These are phyloP conservation scores for Apteryx mantelli DNA, from an alignment of 2,113 vertebrate species.

Conservation along the genomic window DNA sequence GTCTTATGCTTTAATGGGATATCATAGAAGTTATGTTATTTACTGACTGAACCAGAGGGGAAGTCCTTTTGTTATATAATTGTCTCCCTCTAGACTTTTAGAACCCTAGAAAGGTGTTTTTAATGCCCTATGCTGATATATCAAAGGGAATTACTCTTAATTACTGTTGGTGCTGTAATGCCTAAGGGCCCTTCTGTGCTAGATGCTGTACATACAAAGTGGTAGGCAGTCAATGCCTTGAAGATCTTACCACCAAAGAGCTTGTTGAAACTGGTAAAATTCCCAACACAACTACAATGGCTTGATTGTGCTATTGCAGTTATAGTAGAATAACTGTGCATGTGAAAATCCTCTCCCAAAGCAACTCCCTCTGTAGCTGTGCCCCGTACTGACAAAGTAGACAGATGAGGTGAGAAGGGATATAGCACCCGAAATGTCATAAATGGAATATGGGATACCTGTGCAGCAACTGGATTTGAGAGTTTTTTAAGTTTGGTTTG, in stretches of 20 bases:
- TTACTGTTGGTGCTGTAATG: neutral
- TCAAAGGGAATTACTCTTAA: neutral
- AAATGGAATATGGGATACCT: neutral
- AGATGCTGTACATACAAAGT: neutral
- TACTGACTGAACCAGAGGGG: neutral
- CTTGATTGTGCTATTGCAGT: neutral
- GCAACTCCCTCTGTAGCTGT: accelerated
- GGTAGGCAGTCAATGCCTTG: neutral
- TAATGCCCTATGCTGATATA: neutral
- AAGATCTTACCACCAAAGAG: neutral
- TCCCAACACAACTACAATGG: neutral
- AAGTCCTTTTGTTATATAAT: neutral
- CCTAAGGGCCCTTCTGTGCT: neutral
- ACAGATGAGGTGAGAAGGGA: neutral
- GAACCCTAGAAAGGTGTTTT: neutral
- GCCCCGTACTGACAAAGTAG: accelerated
- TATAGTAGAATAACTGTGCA: neutral
- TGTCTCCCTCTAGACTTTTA: neutral
- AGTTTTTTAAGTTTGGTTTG: neutral
- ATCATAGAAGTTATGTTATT: neutral
- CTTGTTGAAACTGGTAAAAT: neutral
- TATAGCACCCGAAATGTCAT: too few species aligned
- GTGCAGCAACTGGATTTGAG: neutral
- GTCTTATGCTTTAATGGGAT: neutral
- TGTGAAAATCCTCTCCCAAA: neutral